These are phyloP conservation scores for Pocillopora meandrina DNA, from an alignment of 92 coral and sea anemone genomes.

Conservation along the genomic window DNA sequence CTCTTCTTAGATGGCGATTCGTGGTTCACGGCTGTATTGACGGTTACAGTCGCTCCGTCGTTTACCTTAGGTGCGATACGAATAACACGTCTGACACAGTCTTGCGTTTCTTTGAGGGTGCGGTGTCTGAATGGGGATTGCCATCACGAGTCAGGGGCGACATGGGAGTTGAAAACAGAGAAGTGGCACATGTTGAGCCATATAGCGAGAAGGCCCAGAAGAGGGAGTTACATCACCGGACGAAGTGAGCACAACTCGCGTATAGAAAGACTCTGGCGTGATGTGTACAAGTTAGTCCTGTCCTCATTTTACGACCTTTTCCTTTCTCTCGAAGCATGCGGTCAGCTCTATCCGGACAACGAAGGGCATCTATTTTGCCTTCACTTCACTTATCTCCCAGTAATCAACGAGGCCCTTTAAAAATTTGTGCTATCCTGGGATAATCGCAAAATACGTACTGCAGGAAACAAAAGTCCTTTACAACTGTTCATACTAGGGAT, in stretches of 20 bases:
- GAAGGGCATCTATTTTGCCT: constrained; percentile 55
- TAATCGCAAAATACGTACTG: constrained; percentile 60
- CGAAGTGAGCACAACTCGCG: constrained; percentile 51
- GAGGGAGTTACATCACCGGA: constrained; percentile 57
- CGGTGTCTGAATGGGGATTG: constrained; percentile 55
- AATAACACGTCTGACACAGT: constrained; percentile 3
- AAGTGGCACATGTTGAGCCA: constrained; percentile 55
- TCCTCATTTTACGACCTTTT: constrained; percentile 59
- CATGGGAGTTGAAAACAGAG: constrained; percentile 68
- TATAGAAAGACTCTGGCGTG: constrained; percentile 68
- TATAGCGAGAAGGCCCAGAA: constrained; percentile 47
- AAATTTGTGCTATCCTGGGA: constrained; percentile 44
- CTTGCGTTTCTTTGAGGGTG: constrained; percentile 8
- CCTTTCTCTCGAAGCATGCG: constrained; percentile 42
- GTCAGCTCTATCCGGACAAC: constrained; percentile 42
- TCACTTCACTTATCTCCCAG: constrained; percentile 59
- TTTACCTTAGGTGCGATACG: background rate
- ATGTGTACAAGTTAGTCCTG: constrained; percentile 48
- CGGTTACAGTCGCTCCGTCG: constrained; percentile 5
- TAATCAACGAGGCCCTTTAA: constrained; percentile 38
- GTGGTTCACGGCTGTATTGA: background rate
- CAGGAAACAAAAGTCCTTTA: constrained; percentile 61
- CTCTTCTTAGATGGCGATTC: no score
- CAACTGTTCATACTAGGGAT: constrained; percentile 37
- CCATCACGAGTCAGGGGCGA: constrained; percentile 66